A percentile compares a stretch with the other conserved stretches of the same genome.
These are phyloP conservation scores for Brachyptera putata DNA, from an alignment of 2,888 invertebrate genomes.

Conservation along the genomic window DNA sequence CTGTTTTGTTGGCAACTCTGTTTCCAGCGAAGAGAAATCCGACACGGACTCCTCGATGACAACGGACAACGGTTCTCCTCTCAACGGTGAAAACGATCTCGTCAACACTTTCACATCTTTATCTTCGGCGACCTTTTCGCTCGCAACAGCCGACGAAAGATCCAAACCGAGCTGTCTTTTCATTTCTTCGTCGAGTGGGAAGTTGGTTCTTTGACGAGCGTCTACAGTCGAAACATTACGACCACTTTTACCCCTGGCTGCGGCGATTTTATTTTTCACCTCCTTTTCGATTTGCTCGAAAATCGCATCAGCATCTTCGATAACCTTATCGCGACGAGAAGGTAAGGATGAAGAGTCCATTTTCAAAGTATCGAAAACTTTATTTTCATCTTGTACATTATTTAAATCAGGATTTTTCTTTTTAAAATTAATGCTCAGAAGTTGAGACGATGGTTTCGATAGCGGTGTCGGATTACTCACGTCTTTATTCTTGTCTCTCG, in stretches of 20 bases:
- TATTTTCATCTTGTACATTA: neutral
- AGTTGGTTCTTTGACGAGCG: too few species aligned
- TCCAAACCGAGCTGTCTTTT: neutral
- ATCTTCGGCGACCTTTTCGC: neutral
- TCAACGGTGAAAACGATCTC: neutral
- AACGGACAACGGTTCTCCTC: constrained; percentile 9
- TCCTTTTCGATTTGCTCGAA: constrained; percentile 21
- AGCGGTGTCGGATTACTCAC: neutral
- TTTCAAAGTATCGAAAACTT: constrained; percentile 13
- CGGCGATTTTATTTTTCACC: constrained; percentile 20
- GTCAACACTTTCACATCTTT: neutral
- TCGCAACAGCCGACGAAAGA: neutral
- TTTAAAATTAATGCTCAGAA: neutral
- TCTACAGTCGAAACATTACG: too few species aligned
- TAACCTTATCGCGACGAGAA: neutral
- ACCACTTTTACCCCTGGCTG: neutral
- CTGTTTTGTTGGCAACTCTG: neutral
- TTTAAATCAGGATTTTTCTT: neutral
- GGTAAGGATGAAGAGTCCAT: neutral
- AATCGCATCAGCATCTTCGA: constrained; percentile 8
- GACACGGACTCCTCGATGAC: constrained; percentile 8
- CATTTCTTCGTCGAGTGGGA: neutral
- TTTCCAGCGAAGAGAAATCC: neutral
- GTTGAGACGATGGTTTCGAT: neutral
- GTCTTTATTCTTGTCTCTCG: neutral